Conservation (phyloP, 2,888 invertebrate species). For the Poecilobothrus nobilitatus region DNA sequence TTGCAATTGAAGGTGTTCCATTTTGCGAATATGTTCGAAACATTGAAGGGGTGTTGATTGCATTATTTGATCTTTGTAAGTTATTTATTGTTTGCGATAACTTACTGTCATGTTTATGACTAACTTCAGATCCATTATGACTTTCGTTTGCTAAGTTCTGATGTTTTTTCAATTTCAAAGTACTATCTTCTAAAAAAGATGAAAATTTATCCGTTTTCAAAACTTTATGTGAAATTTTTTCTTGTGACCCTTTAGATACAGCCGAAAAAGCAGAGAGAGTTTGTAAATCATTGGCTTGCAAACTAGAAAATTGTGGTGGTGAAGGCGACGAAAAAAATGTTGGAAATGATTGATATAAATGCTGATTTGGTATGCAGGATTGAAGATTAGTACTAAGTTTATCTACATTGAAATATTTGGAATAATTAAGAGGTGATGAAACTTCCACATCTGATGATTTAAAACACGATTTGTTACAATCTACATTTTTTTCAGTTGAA, state of each 20-base stretch:
- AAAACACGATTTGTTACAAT: background rate
- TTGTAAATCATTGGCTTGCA: background rate
- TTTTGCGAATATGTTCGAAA: background rate
- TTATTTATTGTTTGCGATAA: conserved; percentile 9
- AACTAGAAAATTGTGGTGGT: conserved; percentile 23
- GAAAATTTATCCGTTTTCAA: no score
- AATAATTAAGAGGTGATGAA: conserved; percentile 36
- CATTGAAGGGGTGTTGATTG: background rate
- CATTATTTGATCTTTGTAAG: background rate
- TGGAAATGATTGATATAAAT: conserved; percentile 22
- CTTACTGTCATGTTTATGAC: background rate
- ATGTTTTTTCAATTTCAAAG: no score
- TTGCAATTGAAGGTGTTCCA: background rate
- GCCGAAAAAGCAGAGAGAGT: conserved; percentile 11
- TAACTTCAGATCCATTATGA: no score
- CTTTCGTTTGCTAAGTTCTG: no score
- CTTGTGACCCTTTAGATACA: no score
- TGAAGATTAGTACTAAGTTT: background rate
- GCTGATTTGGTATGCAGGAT: conserved; percentile 15
- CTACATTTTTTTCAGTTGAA: no score
- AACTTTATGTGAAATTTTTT: no score
- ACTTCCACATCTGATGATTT: conserved; percentile 27
- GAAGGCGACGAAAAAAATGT: conserved; percentile 29
- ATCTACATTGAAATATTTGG: background rate
- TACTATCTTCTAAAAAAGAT: no score